A percentile compares a stretch with the other conserved stretches of the same genome.
Conservation (phyloP, 2,888 invertebrate genomes). For the Limenitis camilla region DNA sequence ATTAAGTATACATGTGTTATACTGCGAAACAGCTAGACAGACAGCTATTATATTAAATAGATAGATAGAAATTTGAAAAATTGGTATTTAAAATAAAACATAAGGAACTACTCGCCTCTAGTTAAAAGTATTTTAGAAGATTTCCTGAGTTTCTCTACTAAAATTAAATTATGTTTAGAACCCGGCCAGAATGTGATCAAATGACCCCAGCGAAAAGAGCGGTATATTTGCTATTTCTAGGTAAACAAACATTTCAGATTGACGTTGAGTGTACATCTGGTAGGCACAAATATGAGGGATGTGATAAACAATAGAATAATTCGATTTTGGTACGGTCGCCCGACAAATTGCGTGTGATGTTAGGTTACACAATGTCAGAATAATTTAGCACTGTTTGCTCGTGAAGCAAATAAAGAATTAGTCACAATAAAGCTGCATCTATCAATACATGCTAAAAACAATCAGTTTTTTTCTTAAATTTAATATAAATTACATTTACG, state of each 20-base stretch:
- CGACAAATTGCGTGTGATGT: constrained; percentile 58
- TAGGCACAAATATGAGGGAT: constrained; percentile 66
- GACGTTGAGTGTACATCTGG: constrained; percentile 72
- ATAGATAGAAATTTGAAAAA: no score
- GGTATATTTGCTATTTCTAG: constrained; percentile 67
- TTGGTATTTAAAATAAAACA: no score
- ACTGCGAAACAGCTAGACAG: no score
- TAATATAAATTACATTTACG: no score
- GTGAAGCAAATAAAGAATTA: constrained; percentile 26
- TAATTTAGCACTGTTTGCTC: constrained; percentile 14
- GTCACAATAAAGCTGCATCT: background rate
- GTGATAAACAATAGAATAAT: constrained; percentile 63
- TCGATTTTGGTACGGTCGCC: constrained; percentile 55
- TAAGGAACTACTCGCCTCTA: no score
- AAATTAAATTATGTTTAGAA: constrained; percentile 61
- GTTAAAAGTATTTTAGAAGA: background rate
- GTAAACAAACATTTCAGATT: constrained; percentile 71
- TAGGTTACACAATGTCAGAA: constrained; percentile 25
- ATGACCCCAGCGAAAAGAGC: constrained; percentile 52
- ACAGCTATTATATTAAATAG: no score
- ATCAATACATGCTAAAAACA: background rate
- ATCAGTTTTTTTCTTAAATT: background rate
- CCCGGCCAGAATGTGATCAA: constrained; percentile 50
- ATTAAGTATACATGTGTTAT: no score
- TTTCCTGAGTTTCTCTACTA: constrained; percentile 18